Base-by-base conservation (phyloP, 2,113 vertebrate genomes). In the Crotalus helleri region DNA sequence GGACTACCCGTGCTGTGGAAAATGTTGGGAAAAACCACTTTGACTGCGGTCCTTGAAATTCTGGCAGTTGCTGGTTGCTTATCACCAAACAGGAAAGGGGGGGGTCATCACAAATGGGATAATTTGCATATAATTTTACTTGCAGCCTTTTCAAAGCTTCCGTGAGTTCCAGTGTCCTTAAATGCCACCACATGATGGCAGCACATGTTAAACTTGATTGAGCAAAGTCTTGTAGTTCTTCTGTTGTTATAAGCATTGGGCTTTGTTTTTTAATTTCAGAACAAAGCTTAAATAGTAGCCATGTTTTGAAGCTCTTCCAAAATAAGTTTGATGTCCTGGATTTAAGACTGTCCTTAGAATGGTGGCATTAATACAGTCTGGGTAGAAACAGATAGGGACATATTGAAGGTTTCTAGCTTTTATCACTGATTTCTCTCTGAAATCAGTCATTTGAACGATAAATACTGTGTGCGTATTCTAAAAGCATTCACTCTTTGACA, bases 131-230 rank as follows among this genome's bases (percentile, higher is more conserved):
- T 19, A 3, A 58, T 33, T 88, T 57, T 15, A 33, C 55, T 57
- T 58, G n/a, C 24, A 88, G 17, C 54, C 24, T 57, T 24, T 89
- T 55, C 24, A 89, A 89, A 33, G 3, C 8, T 7, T 44, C 23
- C 55, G 2, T 13, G 0, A 15, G 44, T 39, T 44, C 39, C 19
- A 96, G 96, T 96, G 74, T 96, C 96, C 39, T 91, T 64, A 7
- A 81, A 5, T n/a, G 3, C 69, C 58, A 53, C 97, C 97, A 97
- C 96, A 93, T 4, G 97, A 94, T 97, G 97, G 97, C 97, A 98
- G 97, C 94, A 96, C 64, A 64, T 13, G 23, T 33, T 61, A 46
- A 74, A 59, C 17, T 46, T 1, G 24, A 51, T 49, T 13, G 29
- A 46, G 29, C 81, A 39, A 59, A 87, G 74, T 26, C 44, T 17